Evolutionary conservation across 2,797 vertebrate species (phyloP).

Genomic region (Brachyalestes nurse): DNA sequence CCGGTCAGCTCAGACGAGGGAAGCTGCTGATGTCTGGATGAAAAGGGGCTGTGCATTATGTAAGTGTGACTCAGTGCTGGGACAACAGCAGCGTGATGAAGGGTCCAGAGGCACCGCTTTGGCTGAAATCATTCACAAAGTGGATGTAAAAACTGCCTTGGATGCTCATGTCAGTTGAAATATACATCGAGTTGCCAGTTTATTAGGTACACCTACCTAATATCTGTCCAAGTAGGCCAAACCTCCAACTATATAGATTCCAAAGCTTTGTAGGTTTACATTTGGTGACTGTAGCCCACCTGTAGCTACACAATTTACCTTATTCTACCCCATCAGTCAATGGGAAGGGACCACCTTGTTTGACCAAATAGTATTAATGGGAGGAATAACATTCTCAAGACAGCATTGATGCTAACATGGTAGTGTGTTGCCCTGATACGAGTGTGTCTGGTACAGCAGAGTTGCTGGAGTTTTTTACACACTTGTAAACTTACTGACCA

Average conservation of each 20-base stretch:
- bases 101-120: conserved; percentile 73
- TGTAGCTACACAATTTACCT: no score
- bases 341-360: no score
- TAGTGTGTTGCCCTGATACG: no score
- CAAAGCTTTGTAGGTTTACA: no score
- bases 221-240: neutral
- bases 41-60: conserved; percentile 75
- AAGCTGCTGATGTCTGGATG: conserved; percentile 69
- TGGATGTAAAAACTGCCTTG: conserved; percentile 49
- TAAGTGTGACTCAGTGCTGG: conserved; percentile 73
- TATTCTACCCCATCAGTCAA: no score
- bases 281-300: no score
- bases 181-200: neutral
- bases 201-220: neutral
- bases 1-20: conserved; percentile 45
- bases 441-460: no score
- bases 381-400: neutral
- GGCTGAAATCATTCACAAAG: conserved; percentile 74
- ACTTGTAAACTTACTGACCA: no score
- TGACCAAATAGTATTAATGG: no score
- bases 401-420: no score
- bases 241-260: neutral
- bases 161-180: neutral
- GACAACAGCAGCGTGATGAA: conserved; percentile 77
- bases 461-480: no score